Percentiles rank a stretch among this genome's conserved stretches.
Evolutionary conservation across 2,888 invertebrate species (phyloP).

Genomic region (Cephus pygmeus): DNA sequence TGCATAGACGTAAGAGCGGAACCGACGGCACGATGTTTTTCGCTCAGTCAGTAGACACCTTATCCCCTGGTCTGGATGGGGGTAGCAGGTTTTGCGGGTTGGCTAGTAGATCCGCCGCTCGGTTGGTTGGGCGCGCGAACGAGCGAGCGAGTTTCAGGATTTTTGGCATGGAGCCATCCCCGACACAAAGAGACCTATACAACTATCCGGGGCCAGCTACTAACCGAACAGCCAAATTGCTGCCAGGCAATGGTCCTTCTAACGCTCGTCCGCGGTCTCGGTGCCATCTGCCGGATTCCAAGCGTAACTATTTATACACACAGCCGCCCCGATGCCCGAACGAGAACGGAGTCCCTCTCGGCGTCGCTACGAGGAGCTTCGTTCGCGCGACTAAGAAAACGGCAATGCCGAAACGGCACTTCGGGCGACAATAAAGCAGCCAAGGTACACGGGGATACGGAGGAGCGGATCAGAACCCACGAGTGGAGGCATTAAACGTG

Average conservation of each 20-base stretch:
- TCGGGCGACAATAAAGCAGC: not conserved
- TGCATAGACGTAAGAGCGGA: not conserved
- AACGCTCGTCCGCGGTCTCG: not conserved
- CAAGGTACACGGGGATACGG: not conserved
- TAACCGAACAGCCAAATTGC: slow-evolving; percentile 27
- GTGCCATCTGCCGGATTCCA: not conserved
- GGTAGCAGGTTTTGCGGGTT: slow-evolving; percentile 49
- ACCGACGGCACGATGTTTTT: slow-evolving; percentile 30
- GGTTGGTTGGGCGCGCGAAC: slow-evolving; percentile 34
- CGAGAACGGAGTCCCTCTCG: not conserved
- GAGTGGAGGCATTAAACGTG: slow-evolving; percentile 16
- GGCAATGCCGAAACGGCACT: not conserved
- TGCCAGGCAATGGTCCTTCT: slow-evolving; percentile 10
- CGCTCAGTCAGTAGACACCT: slow-evolving; percentile 34
- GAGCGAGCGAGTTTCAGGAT: slow-evolving; percentile 44
- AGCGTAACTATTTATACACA: not conserved
- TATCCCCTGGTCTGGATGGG: slow-evolving; percentile 41
- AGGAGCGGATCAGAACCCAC: not conserved
- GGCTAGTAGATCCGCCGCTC: slow-evolving; percentile 44
- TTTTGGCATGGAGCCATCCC: slow-evolving; percentile 57
- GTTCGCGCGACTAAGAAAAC: not conserved
- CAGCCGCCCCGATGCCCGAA: not conserved
- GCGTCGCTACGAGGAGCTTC: not conserved
- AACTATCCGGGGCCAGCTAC: slow-evolving; percentile 12
- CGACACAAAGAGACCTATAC: slow-evolving; percentile 46